These are phyloP conservation scores for Laspeyria flexula DNA, from an alignment of 2,888 invertebrate species.

Conservation along the genomic window DNA sequence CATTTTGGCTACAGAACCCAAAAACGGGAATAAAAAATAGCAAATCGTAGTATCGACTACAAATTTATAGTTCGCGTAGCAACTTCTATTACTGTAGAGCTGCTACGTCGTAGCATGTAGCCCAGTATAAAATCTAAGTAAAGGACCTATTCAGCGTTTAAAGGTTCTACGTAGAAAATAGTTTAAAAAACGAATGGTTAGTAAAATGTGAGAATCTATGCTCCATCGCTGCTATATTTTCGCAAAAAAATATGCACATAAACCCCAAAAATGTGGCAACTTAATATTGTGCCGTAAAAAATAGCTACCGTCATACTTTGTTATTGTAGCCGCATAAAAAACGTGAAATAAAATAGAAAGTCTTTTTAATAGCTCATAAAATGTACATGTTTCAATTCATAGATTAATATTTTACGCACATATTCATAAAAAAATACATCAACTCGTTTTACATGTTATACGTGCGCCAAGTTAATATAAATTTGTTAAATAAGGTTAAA, in stretches of 20 bases:
- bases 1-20: neutral
- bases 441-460: neutral
- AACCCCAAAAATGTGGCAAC: too few species aligned
- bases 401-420: constrained; percentile 22
- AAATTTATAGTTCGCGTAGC: constrained; percentile 28
- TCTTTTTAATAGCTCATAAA: constrained; percentile 41
- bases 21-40: constrained; percentile 25
- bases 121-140: neutral
- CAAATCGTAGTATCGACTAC: constrained; percentile 28
- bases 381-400: constrained; percentile 41
- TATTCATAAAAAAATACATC: constrained; percentile 21
- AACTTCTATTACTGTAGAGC: constrained; percentile 22
- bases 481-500: too few species aligned
- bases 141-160: neutral
- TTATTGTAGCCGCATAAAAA: constrained; percentile 28
- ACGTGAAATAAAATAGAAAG: constrained; percentile 35
- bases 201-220: too few species aligned
- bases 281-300: neutral
- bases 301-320: neutral
- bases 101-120: constrained; percentile 36
- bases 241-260: too few species aligned
- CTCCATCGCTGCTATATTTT: too few species aligned
- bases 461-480: too few species aligned
- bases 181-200: too few species aligned
- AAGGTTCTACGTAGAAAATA: too few species aligned